Evolutionary conservation across 1,140 invertebrate species (phyloP).

Genomic region (Rhysida immarginata): DNA sequence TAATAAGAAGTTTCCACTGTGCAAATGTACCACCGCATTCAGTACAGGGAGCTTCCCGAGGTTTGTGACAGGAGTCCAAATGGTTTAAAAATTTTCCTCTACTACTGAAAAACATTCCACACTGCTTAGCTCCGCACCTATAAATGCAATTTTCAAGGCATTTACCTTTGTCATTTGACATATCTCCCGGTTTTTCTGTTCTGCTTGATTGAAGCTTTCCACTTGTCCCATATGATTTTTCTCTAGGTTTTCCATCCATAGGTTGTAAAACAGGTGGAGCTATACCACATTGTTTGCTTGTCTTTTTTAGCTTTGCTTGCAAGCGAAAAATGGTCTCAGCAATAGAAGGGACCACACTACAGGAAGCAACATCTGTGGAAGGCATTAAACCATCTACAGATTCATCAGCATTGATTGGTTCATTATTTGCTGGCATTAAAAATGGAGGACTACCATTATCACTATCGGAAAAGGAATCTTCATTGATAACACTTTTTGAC

Average conservation of each 20-base stretch:
- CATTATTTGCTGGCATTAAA: too few species aligned
- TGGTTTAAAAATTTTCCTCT: neutral
- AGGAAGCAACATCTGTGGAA: too few species aligned
- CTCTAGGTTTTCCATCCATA: neutral
- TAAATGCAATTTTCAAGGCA: neutral
- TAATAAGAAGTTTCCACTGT: neutral
- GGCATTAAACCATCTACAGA: neutral
- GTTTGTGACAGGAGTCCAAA: neutral
- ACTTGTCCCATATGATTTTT: neutral
- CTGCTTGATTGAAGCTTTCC: neutral
- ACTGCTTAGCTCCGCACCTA: constrained; percentile 1
- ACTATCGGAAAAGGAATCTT: too few species aligned
- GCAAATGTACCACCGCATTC: constrained; percentile 1
- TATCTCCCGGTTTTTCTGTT: neutral
- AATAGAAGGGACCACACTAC: neutral
- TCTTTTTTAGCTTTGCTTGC: neutral
- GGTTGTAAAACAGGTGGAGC: neutral
- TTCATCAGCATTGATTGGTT: neutral
- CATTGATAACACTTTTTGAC: too few species aligned
- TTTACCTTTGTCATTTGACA: too few species aligned
- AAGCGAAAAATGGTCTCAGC: constrained; percentile 3
- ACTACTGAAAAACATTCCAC: neutral
- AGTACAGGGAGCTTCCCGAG: neutral
- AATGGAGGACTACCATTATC: too few species aligned
- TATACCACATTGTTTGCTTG: neutral